Base-by-base conservation (phyloP, 2,888 invertebrate species). In the Ophraella communa region DNA sequence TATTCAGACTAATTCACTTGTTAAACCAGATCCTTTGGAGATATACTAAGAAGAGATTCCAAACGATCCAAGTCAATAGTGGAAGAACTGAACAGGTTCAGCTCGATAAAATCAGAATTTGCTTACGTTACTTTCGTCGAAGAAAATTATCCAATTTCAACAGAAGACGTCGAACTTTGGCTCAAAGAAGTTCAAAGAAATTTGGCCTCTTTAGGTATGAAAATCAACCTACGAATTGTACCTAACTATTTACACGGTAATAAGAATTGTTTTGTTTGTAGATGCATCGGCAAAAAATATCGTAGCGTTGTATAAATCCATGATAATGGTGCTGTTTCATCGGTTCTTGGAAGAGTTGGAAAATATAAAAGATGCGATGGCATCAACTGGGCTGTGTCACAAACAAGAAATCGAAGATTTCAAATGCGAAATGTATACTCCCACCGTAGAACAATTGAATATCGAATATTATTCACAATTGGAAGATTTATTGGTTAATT, bases 311-410 rank as follows among this genome's bases (percentile, higher is more conserved):
- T 78, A 76, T 62, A 78, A 75, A 64, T 63, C 68, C 27, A 73
- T 74, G 3, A 72, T 76, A 4, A 70, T 74, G 1, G 58, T 74
- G 54, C 67, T 78, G 17, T 78, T 76, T 62, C 71, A 77, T 44
- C 68, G 77, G 60, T 77, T 74, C 55, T 75, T 78, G 49, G 68
- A 71, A 0, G 76, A 76, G 42, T 45, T 78, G 1, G 67, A 71
- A 59, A 62, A 66, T 1, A 61, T 77, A 11, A 72, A 68, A n/a
- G 58, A 69, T n/a, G 27, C 17, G 2, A 44, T 71, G 47, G 14
- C 20, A 5, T 39, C 27, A 52, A 14, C 27, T 7, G 49, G 49
- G 27, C 4, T 51, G 8, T 51, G 49, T 5, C 52, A 68, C 20
- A 58, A 58, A 17, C 55, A 66, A 1, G 65, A 70, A 20, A 62